phyloP scores from a whole-genome alignment of 2,113 vertebrate species.

The Syngnathus scovelli region DNA sequence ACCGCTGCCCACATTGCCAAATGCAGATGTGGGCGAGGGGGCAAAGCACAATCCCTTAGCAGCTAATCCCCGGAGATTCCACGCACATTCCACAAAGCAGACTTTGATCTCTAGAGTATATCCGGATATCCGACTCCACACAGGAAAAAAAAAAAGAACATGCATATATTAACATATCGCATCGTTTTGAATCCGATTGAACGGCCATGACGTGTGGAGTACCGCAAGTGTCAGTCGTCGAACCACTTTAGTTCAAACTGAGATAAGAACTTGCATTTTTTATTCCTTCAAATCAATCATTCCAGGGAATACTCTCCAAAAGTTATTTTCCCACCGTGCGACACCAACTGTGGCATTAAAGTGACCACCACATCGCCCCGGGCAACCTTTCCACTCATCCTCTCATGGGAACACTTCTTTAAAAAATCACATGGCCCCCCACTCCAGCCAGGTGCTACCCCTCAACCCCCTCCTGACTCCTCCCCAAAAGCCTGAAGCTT shows the following conservation, averaged over 20 bases:
- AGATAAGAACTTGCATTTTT: background rate
- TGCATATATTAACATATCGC: constrained; percentile 25
- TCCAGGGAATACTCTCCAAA: constrained; percentile 3
- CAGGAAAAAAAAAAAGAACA: constrained; percentile 41
- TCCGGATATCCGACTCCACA: constrained; percentile 61
- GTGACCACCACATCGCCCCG: constrained; percentile 41
- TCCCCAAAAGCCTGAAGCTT: constrained; percentile 63
- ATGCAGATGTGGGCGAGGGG: constrained; percentile 48
- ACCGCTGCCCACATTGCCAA: constrained; percentile 37
- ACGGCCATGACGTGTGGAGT: too few relatives aligned
- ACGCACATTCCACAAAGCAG: constrained; percentile 61
- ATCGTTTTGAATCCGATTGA: background rate
- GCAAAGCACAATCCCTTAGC: constrained; percentile 47
- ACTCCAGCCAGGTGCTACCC: constrained; percentile 68
- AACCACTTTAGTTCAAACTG: background rate
- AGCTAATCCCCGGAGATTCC: constrained; percentile 68
- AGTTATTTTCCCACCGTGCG: constrained; percentile 22
- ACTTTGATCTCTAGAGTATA: constrained; percentile 72
- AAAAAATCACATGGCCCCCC: constrained; percentile 43
- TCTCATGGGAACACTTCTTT: constrained; percentile 57
- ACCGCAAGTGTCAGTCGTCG: too few relatives aligned
- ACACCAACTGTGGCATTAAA: constrained; percentile 50
- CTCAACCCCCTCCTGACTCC: constrained; percentile 23
- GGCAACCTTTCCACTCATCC: constrained; percentile 49
- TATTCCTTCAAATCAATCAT: constrained; percentile 23